Evolutionary conservation across 2,113 vertebrate species (phyloP).

Genomic region (Actenoides lindsayi): DNA sequence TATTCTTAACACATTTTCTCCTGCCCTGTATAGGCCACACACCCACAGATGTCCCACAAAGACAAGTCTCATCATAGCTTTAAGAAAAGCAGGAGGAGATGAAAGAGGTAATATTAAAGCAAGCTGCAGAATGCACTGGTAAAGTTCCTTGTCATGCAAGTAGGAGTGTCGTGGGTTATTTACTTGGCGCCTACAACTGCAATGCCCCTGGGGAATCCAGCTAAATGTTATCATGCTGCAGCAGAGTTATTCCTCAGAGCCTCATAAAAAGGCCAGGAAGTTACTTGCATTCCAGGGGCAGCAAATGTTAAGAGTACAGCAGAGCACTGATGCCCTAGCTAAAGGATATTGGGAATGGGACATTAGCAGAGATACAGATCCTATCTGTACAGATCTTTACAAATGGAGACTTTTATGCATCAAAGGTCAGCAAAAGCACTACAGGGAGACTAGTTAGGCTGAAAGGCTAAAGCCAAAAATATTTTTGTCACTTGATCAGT

Average conservation of each 20-base stretch:
- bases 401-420: not conserved
- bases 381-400: not conserved
- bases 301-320: not conserved
- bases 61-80: not conserved
- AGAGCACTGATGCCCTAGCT: not conserved
- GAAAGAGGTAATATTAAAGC: slow-evolving; percentile 6
- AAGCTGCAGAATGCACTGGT: not conserved
- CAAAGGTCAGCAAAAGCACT: not conserved
- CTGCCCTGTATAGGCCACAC: not conserved
- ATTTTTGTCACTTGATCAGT: not conserved
- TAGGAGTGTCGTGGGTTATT: not conserved
- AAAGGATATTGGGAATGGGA: not conserved
- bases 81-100: not conserved
- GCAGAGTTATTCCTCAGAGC: slow-evolving; percentile 7
- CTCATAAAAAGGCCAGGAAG: not conserved
- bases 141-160: slow-evolving; percentile 6
- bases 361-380: not conserved
- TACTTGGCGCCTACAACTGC: not conserved
- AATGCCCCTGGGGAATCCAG: not conserved
- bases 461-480: not conserved
- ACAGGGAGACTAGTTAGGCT: not conserved
- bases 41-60: not conserved
- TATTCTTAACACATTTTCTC: not conserved
- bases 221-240: not conserved
- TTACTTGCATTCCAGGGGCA: not conserved